Evolutionary conservation across 2,888 invertebrate genomes (phyloP).

Genomic region (Phanerotoma sp.): DNA sequence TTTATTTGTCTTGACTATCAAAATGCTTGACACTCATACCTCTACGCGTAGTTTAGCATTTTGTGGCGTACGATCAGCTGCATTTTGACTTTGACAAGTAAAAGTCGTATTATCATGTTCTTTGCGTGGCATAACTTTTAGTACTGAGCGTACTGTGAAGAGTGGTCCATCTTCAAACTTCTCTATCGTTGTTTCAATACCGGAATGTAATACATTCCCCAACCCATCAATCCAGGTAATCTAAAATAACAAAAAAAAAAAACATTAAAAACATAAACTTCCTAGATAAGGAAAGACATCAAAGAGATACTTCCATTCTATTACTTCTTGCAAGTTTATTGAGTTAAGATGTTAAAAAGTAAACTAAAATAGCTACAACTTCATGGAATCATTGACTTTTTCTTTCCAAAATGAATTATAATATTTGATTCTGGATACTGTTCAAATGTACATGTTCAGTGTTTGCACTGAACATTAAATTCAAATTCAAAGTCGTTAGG

Average conservation of each 20-base stretch:
- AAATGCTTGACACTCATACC: slow-evolving; percentile 57
- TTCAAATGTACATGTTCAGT: background rate
- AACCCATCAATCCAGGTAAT: slow-evolving; percentile 92
- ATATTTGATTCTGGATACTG: no score
- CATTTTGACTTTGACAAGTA: slow-evolving; percentile 90
- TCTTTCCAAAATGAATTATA: no score
- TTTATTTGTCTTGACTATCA: slow-evolving; percentile 1
- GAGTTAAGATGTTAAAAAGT: no score
- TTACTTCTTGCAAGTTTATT: no score
- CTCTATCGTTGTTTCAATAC: slow-evolving; percentile 76
- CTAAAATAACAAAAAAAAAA: slow-evolving; percentile 56
- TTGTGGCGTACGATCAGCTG: slow-evolving; percentile 83
- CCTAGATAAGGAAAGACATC: no score
- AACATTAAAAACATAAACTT: slow-evolving; percentile 4
- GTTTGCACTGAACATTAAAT: no score
- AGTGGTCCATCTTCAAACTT: slow-evolving; percentile 79
- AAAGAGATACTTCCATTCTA: no score
- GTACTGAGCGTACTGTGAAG: slow-evolving; percentile 80
- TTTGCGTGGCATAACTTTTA: slow-evolving; percentile 82
- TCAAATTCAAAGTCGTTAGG: no score
- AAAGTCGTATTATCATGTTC: slow-evolving; percentile 90
- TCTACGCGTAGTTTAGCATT: slow-evolving; percentile 79
- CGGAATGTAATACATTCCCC: slow-evolving; percentile 79
- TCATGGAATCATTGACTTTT: no score
- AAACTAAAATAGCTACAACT: no score